Evolutionary conservation across 1,140 invertebrate genomes (phyloP).

Genomic region (Epicauta chinensis): DNA sequence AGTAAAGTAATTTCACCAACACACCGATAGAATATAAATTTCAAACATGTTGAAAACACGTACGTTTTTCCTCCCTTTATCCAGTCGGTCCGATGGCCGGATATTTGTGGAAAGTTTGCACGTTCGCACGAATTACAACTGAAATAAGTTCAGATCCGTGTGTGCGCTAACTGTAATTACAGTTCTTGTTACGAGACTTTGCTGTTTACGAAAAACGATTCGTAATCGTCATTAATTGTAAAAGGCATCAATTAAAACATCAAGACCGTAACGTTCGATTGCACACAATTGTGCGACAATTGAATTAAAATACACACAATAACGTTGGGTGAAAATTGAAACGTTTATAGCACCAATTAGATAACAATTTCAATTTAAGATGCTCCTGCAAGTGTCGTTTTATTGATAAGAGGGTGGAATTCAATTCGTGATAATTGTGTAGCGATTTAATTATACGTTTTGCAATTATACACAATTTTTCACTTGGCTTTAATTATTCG

Average conservation of each 20-base stretch:
- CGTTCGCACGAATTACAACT: conserved; percentile 32
- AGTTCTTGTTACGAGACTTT: conserved; percentile 26
- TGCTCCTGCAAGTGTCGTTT: too few species aligned
- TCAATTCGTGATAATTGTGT: too few species aligned
- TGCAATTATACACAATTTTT: too few species aligned
- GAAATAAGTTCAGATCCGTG: conserved; percentile 32
- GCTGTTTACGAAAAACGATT: conserved; percentile 22
- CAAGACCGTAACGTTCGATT: conserved; percentile 24
- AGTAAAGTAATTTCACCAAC: conserved; percentile 36
- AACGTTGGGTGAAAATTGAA: not conserved
- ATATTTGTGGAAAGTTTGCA: conserved; percentile 36
- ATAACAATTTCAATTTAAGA: too few species aligned
- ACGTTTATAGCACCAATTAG: too few species aligned
- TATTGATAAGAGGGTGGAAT: too few species aligned
- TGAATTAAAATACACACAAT: not conserved
- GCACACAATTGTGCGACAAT: conserved; percentile 1
- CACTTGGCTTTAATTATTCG: not conserved
- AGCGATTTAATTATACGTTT: too few species aligned
- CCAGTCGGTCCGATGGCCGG: conserved; percentile 19
- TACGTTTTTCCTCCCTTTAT: conserved; percentile 14
- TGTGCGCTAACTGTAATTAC: conserved; percentile 26
- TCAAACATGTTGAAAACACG: conserved; percentile 29
- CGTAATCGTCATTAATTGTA: conserved; percentile 34
- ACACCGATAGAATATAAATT: conserved; percentile 32
- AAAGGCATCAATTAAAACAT: conserved; percentile 28